Percentiles rank a stretch among this genome's conserved stretches.
Evolutionary conservation across 2,888 invertebrate species (phyloP).

Genomic region (Sphaerophoria rueppellii): DNA sequence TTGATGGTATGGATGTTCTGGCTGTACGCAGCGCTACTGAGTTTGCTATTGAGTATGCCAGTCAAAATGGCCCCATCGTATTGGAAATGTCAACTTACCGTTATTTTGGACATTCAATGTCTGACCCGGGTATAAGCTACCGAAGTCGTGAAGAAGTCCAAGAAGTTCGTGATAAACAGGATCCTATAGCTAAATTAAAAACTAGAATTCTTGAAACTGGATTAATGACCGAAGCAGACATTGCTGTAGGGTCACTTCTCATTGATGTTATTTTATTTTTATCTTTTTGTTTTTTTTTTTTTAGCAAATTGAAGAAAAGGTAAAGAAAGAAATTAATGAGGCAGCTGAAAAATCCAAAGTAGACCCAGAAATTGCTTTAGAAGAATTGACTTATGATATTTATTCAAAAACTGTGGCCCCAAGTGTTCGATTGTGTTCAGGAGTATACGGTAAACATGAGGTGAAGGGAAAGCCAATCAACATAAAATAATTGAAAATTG

Average conservation of each 20-base stretch:
- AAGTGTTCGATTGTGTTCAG: constrained; percentile 84
- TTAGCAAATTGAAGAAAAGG: constrained; percentile 90
- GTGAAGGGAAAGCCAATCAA: constrained; percentile 70
- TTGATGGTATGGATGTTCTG: constrained; percentile 97
- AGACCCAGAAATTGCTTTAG: constrained; percentile 89
- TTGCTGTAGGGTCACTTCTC: not conserved
- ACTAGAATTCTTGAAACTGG: constrained; percentile 88
- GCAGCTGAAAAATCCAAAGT: constrained; percentile 87
- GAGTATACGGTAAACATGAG: constrained; percentile 65
- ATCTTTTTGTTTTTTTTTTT: not conserved
- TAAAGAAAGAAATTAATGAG: constrained; percentile 91
- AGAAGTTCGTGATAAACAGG: constrained; percentile 95
- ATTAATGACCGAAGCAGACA: not conserved
- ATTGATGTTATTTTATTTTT: not conserved
- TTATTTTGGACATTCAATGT: constrained; percentile 98
- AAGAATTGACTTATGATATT: constrained; percentile 90
- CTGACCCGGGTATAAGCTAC: constrained; percentile 98
- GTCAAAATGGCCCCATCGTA: constrained; percentile 94
- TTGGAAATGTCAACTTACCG: constrained; percentile 96
- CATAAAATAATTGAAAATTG: constrained; percentile 3
- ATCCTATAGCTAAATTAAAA: constrained; percentile 96
- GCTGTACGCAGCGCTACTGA: constrained; percentile 91
- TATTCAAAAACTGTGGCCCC: constrained; percentile 86
- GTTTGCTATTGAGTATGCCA: constrained; percentile 90
- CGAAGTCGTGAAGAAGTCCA: constrained; percentile 96